phyloP scores from a whole-genome alignment of 2,113 vertebrate species.

The Megaptera novaeangliae region DNA sequence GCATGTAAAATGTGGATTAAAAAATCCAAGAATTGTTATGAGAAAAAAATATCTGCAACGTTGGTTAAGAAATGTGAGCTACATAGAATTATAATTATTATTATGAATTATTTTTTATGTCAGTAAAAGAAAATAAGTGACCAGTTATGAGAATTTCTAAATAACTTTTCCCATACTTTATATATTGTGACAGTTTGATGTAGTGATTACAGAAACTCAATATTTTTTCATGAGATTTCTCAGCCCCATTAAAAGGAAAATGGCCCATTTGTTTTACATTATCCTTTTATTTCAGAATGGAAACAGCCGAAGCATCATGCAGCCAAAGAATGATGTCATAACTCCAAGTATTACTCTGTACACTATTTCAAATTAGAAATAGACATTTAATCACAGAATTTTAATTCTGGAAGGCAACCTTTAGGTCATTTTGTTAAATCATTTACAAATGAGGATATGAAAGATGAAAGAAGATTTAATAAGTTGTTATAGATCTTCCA shows the following conservation, averaged over 20 bases:
- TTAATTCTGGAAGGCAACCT: background rate
- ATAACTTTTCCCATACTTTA: background rate
- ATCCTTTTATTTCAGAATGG: conserved; percentile 6
- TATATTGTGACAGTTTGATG: background rate
- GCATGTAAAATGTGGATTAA: background rate
- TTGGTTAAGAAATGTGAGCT: background rate
- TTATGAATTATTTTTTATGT: background rate
- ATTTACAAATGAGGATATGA: background rate
- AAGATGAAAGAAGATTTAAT: background rate
- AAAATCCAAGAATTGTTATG: background rate
- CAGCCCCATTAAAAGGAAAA: background rate
- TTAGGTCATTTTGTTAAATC: background rate
- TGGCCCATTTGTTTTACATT: background rate
- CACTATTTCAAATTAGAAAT: background rate
- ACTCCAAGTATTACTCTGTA: background rate
- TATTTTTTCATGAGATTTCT: background rate
- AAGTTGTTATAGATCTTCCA: background rate
- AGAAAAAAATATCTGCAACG: background rate
- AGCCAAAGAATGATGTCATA: background rate
- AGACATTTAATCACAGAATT: background rate
- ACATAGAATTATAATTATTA: background rate
- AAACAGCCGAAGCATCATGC: background rate
- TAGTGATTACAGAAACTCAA: background rate
- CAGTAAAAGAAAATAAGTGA: background rate
- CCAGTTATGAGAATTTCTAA: background rate